Evolutionary conservation across 2,113 vertebrate genomes (phyloP), one percentile per base, ranked within the genome.

Genomic region (Melanocharis versteri): DNA sequence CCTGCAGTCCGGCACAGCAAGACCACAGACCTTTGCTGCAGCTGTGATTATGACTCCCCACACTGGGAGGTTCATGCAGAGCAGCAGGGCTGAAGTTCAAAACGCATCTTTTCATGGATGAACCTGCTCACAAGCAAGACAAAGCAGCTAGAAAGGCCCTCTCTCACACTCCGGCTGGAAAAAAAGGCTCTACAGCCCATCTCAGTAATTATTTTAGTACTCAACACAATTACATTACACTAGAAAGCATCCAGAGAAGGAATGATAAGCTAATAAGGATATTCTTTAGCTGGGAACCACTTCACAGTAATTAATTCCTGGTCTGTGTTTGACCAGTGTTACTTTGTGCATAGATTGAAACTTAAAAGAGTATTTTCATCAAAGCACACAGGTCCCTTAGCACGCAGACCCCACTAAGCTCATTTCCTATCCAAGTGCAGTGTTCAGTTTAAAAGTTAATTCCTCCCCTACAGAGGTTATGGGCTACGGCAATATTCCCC

Each of bases 351-450:
- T 21, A 81, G 47, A 37, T 0, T 86, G 75, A 68, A 88, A 86
- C 65, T 94, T 94, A 30, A 92, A 90, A 70, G 68, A 19, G 10
- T 39, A 24, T 87, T 83, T 79, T 12, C 35, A 76, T 69, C 78
- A 88, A 96, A 96, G 75, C 33, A 45, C 58, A 31, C 1, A 1
- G 5, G 7, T 47, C 61, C 64, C 48, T 81, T 39, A 81, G 68
- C 83, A 57, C 1, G 0, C 45, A 87, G 91, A 93, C 54, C 85
- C 84, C 73, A 72, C 93, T 93, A 92, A 96, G 79, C 68, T 90
- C 56, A 96, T 93, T 96, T 96, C 95, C 94, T 95, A 95, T 33
- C 82, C 85, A 92, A 95, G 64, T 7, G 31, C 85, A 95, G 60
- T 14, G 48, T 9, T 92, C 68, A 51, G 62, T 78, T 86, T 93